Evolutionary conservation across 2,797 vertebrate species (phyloP), one percentile per base, ranked within the genome.

Genomic region (Anabacerthia variegaticeps): DNA sequence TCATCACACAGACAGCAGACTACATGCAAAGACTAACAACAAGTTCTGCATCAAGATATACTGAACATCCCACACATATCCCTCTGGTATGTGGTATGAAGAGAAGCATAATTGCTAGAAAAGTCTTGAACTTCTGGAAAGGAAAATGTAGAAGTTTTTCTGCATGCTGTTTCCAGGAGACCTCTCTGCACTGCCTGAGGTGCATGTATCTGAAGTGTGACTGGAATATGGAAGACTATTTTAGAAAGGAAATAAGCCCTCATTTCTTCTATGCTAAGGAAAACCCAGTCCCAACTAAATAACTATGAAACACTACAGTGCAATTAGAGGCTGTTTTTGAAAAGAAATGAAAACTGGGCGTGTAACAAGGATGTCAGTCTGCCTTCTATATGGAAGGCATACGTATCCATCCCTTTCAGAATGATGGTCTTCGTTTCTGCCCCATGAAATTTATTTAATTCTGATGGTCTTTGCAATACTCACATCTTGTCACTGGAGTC

Each of bases 51-150:
- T 32, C 18, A 62, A 41, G 30, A 41, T 65, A 43, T 52, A 30
- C 9, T 18, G 14, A 51, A 48, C 13, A 13, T 2, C 2, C 3
- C 14, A 37, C 8, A 37, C 1, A 1, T 9, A 37, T 26, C 5
- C 19, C 16, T 56, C 34, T 23, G 10, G 6, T 46, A 3, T 6
- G 3, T 48, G 10, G 3, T 26, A 10, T 37, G 19, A n/a, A 73
- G 17, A 54, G 4, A 10, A 85, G 2, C 9, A 14, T 48, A 51
- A 59, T 44, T 36, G 8, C 26, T 41, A 27, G 22, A 54, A 66
- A 85, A 51, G 1, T 10, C 10, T 9, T 54, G 30, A 82, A 61
- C 9, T 61, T 65, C 36, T 71, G 39, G 27, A 51, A 83, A 63
- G 7, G 4, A 5, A 65, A 72, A 43, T 26, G 7, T 21, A 41